phyloP scores from a whole-genome alignment of 2,797 vertebrate genomes.

The Sarcophilus harrisii region DNA sequence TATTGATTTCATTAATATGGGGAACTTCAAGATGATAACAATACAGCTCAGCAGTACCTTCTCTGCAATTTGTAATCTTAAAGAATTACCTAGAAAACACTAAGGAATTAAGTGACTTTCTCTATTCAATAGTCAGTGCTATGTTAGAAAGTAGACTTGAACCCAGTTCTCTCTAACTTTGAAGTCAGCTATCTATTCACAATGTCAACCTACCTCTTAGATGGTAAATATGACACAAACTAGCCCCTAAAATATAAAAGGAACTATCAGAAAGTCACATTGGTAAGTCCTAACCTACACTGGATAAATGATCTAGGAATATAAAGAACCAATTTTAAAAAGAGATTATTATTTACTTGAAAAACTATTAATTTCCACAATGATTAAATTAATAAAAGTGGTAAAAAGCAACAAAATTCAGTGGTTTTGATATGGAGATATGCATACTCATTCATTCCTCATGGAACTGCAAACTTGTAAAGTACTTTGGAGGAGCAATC shows the following conservation, averaged over 20 bases:
- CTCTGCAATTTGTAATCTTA: neutral
- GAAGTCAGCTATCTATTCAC: neutral
- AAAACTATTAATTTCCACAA: neutral
- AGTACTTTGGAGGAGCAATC: neutral
- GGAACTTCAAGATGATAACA: neutral
- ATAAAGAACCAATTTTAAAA: neutral
- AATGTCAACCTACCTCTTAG: neutral
- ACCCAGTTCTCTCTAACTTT: neutral
- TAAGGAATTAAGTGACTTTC: neutral
- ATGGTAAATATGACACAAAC: neutral
- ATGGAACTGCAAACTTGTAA: neutral
- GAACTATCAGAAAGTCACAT: neutral
- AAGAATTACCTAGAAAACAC: neutral
- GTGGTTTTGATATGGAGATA: neutral
- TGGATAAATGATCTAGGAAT: neutral
- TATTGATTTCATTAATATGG: neutral
- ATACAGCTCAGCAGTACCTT: neutral
- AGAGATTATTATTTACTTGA: neutral
- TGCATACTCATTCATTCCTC: neutral
- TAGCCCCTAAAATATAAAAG: neutral
- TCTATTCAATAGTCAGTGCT: neutral
- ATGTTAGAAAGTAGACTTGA: neutral
- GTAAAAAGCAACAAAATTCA: neutral
- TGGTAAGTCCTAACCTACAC: neutral
- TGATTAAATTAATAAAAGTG: neutral